Evolutionary conservation across 2,888 invertebrate species (phyloP), one percentile per base, ranked within the genome.

Genomic region (Salpingus planirostris): DNA sequence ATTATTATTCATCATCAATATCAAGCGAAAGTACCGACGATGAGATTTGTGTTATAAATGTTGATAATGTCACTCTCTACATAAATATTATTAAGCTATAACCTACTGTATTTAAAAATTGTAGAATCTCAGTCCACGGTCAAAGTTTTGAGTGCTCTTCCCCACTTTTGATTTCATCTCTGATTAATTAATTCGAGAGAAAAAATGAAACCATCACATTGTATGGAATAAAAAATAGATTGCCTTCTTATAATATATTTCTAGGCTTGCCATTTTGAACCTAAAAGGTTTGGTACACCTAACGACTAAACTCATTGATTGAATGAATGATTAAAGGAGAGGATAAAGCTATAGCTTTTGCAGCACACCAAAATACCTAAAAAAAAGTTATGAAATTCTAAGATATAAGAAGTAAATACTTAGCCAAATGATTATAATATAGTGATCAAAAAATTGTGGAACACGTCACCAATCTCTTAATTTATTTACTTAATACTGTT

Each of bases 351-450:
- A 42, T 42, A 43, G 42, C 43, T 49, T 45, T 42, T 44, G 45
- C 43, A 49, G 45, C 46, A 47, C 46, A 44, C 46, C 44, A 44
- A 46, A 36, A n/a, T n/a, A 38, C 33, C 24, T 39, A 36, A 46
- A 35, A 44, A 42, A 44, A 43, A 42, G 38, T n/a, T n/a, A n/a
- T n/a, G n/a, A n/a, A n/a, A n/a, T n/a, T n/a, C n/a, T 39, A 36
- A 43, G 36, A 41, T 37, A 37, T 34, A 35, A 29, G 33, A 34
- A 46, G 31, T 38, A 38, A 31, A 29, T 37, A 40, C 36, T 46
- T 45, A 49, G 49, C 45, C 45, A 46, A 49, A 46, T 36, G 31
- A 41, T 42, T 30, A 35, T 38, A 43, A 35, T 33, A 31, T 38
- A 39, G 27, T 13, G 29, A 22, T 31, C 8, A 23, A 32, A 32